Evolutionary conservation across 2,888 invertebrate species (phyloP).

Genomic region (Melanargia galathea): DNA sequence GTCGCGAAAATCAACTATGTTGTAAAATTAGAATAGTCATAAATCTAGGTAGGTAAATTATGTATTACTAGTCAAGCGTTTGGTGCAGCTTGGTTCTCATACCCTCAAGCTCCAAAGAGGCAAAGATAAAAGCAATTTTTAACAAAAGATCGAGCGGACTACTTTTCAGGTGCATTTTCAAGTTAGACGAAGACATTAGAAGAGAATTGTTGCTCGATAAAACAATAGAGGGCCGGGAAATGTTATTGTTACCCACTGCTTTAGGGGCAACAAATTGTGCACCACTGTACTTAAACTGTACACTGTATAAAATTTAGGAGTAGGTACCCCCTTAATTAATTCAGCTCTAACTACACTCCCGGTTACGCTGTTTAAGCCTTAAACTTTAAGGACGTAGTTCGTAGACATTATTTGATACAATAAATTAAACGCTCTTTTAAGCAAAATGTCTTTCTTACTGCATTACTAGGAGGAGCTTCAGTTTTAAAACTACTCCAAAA

Average conservation of each 20-base stretch:
- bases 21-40: too few species aligned
- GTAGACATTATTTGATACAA: slow-evolving; percentile 1
- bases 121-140: slow-evolving; percentile 47
- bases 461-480: not conserved
- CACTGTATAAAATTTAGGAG: slow-evolving; percentile 50
- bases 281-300: too few species aligned
- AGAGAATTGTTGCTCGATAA: slow-evolving; percentile 49
- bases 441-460: slow-evolving; percentile 2
- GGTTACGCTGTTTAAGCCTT: slow-evolving; percentile 28
- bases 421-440: not conserved
- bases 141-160: slow-evolving; percentile 36
- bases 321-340: slow-evolving; percentile 48
- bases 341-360: slow-evolving; percentile 40
- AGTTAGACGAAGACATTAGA: slow-evolving; percentile 53
- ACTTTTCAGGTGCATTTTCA: slow-evolving; percentile 47
- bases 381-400: not conserved
- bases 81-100: slow-evolving; percentile 24
- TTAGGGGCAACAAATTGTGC: slow-evolving; percentile 39
- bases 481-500: too few species aligned
- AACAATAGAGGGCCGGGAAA: slow-evolving; percentile 48
- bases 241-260: slow-evolving; percentile 47
- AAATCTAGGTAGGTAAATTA: not conserved
- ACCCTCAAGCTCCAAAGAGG: slow-evolving; percentile 22
- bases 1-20: too few species aligned
- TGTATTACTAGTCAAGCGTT: not conserved